A percentile compares a stretch with the other conserved stretches of the same genome.
Conservation (phyloP, 2,797 vertebrate species). For the Poeciliopsis paucimaculata region DNA sequence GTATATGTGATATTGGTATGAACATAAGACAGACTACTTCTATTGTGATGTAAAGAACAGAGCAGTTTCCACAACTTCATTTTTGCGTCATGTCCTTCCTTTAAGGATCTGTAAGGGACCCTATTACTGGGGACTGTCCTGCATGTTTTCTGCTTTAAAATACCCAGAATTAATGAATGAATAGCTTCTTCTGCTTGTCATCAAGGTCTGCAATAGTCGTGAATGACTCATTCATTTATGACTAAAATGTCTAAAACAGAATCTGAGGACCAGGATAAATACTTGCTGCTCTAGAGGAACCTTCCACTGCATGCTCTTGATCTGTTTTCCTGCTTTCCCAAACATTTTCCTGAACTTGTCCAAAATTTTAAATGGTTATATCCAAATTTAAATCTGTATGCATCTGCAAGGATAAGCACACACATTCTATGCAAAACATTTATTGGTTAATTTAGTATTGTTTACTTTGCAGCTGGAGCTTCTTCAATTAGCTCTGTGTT, state of each 20-base stretch:
- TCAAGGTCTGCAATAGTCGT: background rate
- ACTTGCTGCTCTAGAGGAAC: background rate
- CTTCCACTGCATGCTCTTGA: background rate
- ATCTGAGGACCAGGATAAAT: background rate
- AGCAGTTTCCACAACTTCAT: background rate
- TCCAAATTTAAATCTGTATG: no score
- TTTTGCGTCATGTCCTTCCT: background rate
- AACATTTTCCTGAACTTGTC: background rate
- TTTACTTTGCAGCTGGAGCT: no score
- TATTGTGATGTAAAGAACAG: background rate
- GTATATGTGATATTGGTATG: background rate
- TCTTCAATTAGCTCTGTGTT: no score
- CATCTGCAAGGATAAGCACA: no score
- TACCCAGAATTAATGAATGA: background rate
- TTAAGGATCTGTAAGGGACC: background rate
- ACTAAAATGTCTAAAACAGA: background rate
- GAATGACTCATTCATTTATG: background rate
- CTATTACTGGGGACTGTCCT: background rate
- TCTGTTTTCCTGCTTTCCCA: background rate
- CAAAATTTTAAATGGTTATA: no score
- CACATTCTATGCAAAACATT: no score
- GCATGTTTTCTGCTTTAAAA: background rate
- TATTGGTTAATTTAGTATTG: no score
- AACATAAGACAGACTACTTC: background rate
- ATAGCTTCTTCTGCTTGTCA: background rate